A percentile compares a stretch with the other conserved stretches of the same genome.
These are phyloP conservation scores for Drosophila picticornis DNA, from an alignment of 2,888 invertebrate genomes.

Conservation along the genomic window DNA sequence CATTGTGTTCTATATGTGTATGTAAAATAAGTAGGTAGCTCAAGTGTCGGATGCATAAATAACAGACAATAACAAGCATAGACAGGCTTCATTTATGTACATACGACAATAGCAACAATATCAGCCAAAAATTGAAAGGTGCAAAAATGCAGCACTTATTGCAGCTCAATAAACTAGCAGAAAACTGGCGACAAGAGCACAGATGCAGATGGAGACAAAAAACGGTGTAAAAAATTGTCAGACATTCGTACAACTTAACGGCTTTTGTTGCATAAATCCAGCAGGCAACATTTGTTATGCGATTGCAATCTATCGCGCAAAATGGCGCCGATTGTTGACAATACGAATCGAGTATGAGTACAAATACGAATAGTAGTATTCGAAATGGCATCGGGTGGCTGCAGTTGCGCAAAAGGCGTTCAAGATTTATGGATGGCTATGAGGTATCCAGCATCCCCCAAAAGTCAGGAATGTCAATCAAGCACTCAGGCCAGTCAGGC, in stretches of 20 bases:
- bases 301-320: slow-evolving; percentile 75
- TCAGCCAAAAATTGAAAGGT: slow-evolving; percentile 61
- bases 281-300: slow-evolving; percentile 76
- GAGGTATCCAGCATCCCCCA: slow-evolving; percentile 23
- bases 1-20: slow-evolving; percentile 63
- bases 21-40: slow-evolving; percentile 32
- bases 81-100: slow-evolving; percentile 22
- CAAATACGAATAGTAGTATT: slow-evolving; percentile 17
- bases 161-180: slow-evolving; percentile 73
- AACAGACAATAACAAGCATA: slow-evolving; percentile 63
- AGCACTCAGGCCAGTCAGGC: slow-evolving; percentile 59
- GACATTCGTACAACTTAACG: slow-evolving; percentile 76
- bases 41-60: slow-evolving; percentile 54
- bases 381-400: slow-evolving; percentile 23
- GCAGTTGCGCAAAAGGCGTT: slow-evolving; percentile 67
- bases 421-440: slow-evolving; percentile 51
- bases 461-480: slow-evolving; percentile 38
- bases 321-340: slow-evolving; percentile 76
- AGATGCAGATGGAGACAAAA: slow-evolving; percentile 45
- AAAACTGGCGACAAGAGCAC: slow-evolving; percentile 56
- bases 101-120: slow-evolving; percentile 30
- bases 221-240: slow-evolving; percentile 56
- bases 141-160: slow-evolving; percentile 49
- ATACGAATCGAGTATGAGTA: slow-evolving; percentile 48
- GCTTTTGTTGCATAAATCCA: slow-evolving; percentile 78